Conservation (phyloP, 2,888 invertebrate species). For the Homarus gammarus region DNA sequence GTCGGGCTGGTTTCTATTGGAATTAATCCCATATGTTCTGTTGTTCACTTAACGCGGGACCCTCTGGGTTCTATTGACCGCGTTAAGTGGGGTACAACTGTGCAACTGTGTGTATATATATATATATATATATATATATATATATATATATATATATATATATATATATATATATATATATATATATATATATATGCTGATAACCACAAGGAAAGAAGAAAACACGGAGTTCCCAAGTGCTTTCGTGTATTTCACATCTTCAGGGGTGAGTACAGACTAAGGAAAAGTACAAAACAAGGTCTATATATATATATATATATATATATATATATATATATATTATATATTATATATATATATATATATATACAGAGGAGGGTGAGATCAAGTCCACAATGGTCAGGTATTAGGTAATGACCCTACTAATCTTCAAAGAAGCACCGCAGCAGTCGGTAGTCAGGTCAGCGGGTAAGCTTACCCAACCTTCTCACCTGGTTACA, state of each 20-base stretch:
- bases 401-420: too few relatives aligned
- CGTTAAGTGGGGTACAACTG: neutral
- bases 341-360: too few relatives aligned
- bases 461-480: too few relatives aligned
- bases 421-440: too few relatives aligned
- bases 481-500: too few relatives aligned
- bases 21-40: neutral
- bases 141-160: neutral
- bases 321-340: too few relatives aligned
- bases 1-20: too few relatives aligned
- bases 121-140: neutral
- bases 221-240: too few relatives aligned
- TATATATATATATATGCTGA: slow-evolving; percentile 33
- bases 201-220: too few relatives aligned
- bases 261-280: neutral
- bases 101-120: neutral
- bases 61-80: neutral
- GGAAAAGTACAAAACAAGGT: neutral
- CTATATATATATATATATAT: too few relatives aligned
- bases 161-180: slow-evolving; percentile 8
- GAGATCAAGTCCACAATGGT: too few relatives aligned
- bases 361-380: too few relatives aligned
- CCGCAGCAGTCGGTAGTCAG: neutral
- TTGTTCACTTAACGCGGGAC: neutral
- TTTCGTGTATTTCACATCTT: slow-evolving; percentile 17